Base-by-base conservation (phyloP, 1,140 invertebrate species). In the Trypoxylus dichotomus region DNA sequence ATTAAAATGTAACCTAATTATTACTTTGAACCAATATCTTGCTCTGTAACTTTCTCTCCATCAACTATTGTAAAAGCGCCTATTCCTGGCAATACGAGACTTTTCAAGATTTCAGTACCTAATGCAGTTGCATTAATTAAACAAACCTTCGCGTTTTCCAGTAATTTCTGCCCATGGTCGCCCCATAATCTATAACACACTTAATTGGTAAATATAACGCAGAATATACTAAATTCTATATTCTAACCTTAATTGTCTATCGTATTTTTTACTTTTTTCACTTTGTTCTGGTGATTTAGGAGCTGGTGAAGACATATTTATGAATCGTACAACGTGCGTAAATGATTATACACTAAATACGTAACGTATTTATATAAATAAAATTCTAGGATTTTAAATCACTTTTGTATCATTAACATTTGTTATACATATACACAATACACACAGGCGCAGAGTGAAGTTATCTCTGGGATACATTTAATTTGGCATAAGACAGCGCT, bases 61-160 rank as follows among this genome's bases (percentile, higher is more conserved):
- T 99, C 98, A 8, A 98, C 92, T 81, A 99, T 96, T 0, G 97
- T 98, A 81, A 99, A 97, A n/a, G 95, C 93, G 77, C 97, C 97
- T 83, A 99, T 94, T 13, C 97, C 97, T 75, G 98, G 97, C 37
- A 99, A 87, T 19, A 99, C 94, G 11, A 99, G 89, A 72, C 96
- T 96, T 88, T 99, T 99, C 25, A 99, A 87, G 75, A 96, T 93
- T 90, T 99, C 98, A 58, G 96, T 98, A 37, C 97, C 97, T 74
- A 97, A 90, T 10, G 95, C 96, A 76, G 93, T 97, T 1, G 96
- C 96, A 89, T 98, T 98, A 79, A 99, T 94, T 5, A 99, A 84
- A 86, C 98, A 99, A 83, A 99, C 91, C 86, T 95, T 93, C 29
- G 96, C 93, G 74, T 89, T 89, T 90, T 99, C 97, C 54, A 99